Conservation (phyloP, 2,888 invertebrate genomes). For the Lochmaea capreae region DNA sequence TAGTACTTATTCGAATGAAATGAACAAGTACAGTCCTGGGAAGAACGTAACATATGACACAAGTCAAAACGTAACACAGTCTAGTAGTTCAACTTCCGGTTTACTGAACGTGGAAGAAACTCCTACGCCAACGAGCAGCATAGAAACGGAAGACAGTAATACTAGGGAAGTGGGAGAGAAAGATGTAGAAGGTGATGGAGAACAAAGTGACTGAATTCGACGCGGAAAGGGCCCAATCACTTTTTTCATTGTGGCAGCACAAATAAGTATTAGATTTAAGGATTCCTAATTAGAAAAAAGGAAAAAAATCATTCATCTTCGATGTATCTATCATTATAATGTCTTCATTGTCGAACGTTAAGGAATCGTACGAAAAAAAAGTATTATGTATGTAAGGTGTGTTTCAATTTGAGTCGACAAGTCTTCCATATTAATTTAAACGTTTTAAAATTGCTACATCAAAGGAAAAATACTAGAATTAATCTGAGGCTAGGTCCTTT, state of each 20-base stretch:
- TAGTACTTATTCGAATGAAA: conserved; percentile 56
- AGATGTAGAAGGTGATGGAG: conserved; percentile 71
- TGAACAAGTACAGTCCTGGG: conserved; percentile 56
- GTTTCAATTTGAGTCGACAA: conserved; percentile 1
- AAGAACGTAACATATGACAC: conserved; percentile 54
- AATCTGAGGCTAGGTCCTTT: too few relatives aligned
- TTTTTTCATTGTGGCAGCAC: conserved; percentile 59
- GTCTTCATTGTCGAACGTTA: conserved; percentile 46
- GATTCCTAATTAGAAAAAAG: conserved; percentile 45
- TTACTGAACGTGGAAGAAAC: conserved; percentile 66
- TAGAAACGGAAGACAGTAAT: conserved; percentile 71
- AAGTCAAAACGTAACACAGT: conserved; percentile 56
- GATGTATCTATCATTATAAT: conserved; percentile 55
- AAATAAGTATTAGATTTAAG: conserved; percentile 57
- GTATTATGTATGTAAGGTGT: conserved; percentile 35
- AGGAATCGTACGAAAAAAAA: conserved; percentile 41
- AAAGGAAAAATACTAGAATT: too few relatives aligned
- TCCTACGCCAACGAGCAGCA: conserved; percentile 71
- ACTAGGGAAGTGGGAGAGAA: conserved; percentile 69
- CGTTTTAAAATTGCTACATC: too few relatives aligned
- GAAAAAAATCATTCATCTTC: conserved; percentile 45
- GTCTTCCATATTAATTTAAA: neutral
- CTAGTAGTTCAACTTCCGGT: conserved; percentile 42
- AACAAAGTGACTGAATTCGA: conserved; percentile 68
- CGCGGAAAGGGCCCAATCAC: conserved; percentile 50